phyloP scores from a whole-genome alignment of 2,113 vertebrate species.

The Lagenorhynchus albirostris region DNA sequence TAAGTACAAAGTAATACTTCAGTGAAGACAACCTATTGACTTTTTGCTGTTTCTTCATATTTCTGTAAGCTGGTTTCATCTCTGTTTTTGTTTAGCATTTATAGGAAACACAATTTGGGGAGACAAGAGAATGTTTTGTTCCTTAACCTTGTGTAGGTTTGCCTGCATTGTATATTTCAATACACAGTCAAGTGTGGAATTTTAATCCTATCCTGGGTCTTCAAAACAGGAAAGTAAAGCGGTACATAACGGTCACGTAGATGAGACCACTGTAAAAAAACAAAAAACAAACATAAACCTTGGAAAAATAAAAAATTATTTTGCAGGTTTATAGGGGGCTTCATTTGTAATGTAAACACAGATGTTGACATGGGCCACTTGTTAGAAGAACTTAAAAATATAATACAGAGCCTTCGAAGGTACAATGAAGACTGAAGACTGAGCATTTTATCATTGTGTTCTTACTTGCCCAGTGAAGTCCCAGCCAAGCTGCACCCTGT shows the following conservation, averaged over 20 bases:
- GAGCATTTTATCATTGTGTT: neutral
- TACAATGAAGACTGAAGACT: rapidly evolving
- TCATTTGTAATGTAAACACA: neutral
- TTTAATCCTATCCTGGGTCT: neutral
- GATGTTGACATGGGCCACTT: neutral
- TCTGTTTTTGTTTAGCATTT: neutral
- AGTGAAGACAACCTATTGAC: neutral
- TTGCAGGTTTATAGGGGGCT: neutral
- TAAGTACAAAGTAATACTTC: neutral
- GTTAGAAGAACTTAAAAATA: neutral
- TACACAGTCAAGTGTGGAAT: neutral
- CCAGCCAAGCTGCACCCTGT: neutral
- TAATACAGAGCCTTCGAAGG: rapidly evolving
- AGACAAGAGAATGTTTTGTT: neutral
- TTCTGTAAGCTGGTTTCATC: neutral
- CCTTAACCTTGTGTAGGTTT: too few species aligned
- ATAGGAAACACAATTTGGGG: neutral
- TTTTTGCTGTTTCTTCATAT: neutral
- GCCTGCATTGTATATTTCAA: neutral
- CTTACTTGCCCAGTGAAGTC: neutral
- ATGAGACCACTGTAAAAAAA: neutral
- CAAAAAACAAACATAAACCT: neutral
- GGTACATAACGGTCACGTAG: neutral
- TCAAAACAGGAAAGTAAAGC: neutral
- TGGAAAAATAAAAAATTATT: neutral